Evolutionary conservation across 2,888 invertebrate species (phyloP).

Genomic region (Cephus rjabovi): DNA sequence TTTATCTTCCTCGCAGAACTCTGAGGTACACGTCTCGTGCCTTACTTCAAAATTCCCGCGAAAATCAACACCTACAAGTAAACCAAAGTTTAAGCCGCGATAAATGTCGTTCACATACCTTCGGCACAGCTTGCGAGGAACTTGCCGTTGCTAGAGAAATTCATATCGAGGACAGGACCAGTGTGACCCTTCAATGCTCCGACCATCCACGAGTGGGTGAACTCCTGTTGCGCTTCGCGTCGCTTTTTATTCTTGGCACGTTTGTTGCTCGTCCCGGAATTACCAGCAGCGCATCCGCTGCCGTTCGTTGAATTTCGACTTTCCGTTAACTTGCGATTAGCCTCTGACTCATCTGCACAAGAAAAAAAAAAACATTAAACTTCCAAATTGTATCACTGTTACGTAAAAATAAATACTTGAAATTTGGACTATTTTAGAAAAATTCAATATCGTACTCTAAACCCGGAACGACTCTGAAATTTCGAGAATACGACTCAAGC

Average conservation of each 20-base stretch:
- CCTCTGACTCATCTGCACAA: conserved; percentile 1
- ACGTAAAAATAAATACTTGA: background rate
- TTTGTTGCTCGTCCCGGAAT: conserved; percentile 45
- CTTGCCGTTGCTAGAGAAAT: conserved; percentile 88
- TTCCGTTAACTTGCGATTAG: background rate
- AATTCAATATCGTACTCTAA: background rate
- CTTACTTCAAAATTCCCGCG: background rate
- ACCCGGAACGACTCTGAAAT: background rate
- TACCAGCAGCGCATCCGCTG: background rate
- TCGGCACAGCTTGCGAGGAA: conserved; percentile 86
- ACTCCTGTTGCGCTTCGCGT: conserved; percentile 58
- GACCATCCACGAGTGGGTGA: conserved; percentile 74
- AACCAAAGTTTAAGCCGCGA: background rate
- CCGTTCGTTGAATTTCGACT: background rate
- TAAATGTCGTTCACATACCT: conserved; percentile 72
- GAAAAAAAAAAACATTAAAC: background rate
- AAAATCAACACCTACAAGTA: background rate
- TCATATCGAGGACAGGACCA: conserved; percentile 79
- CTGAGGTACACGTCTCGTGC: background rate
- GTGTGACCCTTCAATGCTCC: conserved; percentile 87
- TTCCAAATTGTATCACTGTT: background rate
- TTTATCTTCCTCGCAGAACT: conserved; percentile 1
- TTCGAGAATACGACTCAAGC: background rate
- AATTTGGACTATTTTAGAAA: background rate
- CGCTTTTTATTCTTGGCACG: conserved; percentile 58